Conservation (phyloP, 2,113 vertebrate genomes). For the Peromyscus maniculatus region DNA sequence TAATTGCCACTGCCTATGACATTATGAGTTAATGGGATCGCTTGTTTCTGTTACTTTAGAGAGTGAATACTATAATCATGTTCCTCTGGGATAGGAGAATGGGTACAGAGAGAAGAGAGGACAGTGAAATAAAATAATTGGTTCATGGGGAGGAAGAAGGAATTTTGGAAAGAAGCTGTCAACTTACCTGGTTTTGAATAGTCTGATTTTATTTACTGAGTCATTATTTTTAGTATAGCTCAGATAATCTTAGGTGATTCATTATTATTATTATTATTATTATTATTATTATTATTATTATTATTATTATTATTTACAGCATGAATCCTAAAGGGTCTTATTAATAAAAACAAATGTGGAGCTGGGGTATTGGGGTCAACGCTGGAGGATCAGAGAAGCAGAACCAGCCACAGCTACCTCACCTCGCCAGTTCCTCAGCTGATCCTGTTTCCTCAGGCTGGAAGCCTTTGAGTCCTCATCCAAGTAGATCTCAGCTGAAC, state of each 20-base stretch:
- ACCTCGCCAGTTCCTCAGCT: no score
- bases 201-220: background rate
- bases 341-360: no score
- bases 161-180: background rate
- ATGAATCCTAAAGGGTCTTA: no score
- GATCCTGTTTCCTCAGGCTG: no score
- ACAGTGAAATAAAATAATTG: background rate
- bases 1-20: background rate
- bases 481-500: no score
- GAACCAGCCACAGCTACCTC: no score
- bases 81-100: background rate
- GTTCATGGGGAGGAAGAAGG: background rate
- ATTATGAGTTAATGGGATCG: background rate
- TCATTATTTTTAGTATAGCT: background rate
- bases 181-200: background rate
- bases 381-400: no score
- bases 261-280: background rate
- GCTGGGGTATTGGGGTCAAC: no score
- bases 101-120: background rate
- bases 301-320: background rate
- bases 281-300: background rate
- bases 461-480: no score
- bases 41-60: conserved; percentile 32
- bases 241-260: background rate
- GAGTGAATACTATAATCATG: background rate